Evolutionary conservation across 2,888 invertebrate genomes (phyloP).

Genomic region (Pseudococcus jackbeardsleyi): DNA sequence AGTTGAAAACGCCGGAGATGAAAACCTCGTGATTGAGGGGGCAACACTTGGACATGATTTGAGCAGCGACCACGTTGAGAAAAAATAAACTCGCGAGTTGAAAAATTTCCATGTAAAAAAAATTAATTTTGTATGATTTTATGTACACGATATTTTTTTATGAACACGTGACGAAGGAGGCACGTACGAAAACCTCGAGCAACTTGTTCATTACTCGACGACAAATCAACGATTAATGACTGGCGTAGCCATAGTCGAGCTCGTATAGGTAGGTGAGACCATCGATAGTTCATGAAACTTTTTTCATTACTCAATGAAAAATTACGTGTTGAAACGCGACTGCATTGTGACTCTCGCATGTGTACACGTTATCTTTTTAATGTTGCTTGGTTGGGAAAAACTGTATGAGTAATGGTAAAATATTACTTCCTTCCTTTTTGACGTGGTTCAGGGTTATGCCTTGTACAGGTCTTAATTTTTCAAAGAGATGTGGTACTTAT

Average conservation of each 20-base stretch:
- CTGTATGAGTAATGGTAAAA: conserved; percentile 24
- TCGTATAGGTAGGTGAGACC: not conserved
- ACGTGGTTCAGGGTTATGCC: not conserved
- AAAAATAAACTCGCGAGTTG: not conserved
- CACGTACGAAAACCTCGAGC: not conserved
- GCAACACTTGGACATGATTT: conserved; percentile 54
- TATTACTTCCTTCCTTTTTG: not conserved
- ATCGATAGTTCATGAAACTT: conserved; percentile 29
- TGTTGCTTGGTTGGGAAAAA: not conserved
- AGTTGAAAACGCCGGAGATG: not conserved
- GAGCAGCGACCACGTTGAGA: not conserved
- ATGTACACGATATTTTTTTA: not conserved
- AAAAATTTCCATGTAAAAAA: conserved; percentile 23
- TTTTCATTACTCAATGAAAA: conserved; percentile 3
- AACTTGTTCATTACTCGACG: not conserved
- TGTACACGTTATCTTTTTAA: conserved; percentile 17
- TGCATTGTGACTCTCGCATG: not conserved
- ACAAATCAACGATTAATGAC: conserved; percentile 43
- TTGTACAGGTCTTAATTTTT: not conserved
- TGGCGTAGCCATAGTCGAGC: not conserved
- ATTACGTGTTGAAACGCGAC: conserved; percentile 11
- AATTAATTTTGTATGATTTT: not conserved
- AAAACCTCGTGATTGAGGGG: conserved; percentile 34
- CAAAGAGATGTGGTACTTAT: too few species aligned
- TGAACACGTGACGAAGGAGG: not conserved